Conservation (phyloP, 2,888 invertebrate species). For the Mimas tiliae region DNA sequence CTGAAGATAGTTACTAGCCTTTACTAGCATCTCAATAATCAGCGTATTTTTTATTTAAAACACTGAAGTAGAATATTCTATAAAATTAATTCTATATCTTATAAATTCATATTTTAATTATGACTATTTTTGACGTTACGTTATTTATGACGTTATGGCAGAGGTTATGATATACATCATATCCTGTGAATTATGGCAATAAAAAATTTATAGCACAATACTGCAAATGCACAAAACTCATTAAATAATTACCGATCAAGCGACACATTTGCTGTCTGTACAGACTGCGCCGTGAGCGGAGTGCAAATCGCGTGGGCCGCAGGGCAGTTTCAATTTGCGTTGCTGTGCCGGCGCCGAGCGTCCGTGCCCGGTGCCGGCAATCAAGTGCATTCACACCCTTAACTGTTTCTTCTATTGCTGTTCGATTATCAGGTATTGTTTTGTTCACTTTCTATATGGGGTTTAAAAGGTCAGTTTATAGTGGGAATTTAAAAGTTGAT, state of each 20-base stretch:
- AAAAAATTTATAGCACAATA: no score
- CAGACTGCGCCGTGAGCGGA: constrained; percentile 62
- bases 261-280: constrained; percentile 49
- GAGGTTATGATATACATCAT: no score
- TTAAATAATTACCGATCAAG: neutral
- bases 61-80: no score
- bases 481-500: no score
- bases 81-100: no score
- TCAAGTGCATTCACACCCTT: constrained; percentile 27
- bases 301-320: constrained; percentile 63
- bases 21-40: no score
- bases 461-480: neutral
- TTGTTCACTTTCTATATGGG: neutral
- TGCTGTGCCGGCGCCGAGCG: constrained; percentile 32
- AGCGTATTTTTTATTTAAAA: no score
- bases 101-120: no score
- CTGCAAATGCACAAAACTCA: neutral
- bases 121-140: no score
- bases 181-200: no score
- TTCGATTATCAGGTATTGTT: neutral
- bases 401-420: constrained; percentile 8
- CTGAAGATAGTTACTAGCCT: no score
- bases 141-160: no score
- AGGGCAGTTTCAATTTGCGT: constrained; percentile 71
- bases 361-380: neutral